These are phyloP conservation scores for Hyles lineata DNA, from an alignment of 2,888 invertebrate species.

Conservation along the genomic window DNA sequence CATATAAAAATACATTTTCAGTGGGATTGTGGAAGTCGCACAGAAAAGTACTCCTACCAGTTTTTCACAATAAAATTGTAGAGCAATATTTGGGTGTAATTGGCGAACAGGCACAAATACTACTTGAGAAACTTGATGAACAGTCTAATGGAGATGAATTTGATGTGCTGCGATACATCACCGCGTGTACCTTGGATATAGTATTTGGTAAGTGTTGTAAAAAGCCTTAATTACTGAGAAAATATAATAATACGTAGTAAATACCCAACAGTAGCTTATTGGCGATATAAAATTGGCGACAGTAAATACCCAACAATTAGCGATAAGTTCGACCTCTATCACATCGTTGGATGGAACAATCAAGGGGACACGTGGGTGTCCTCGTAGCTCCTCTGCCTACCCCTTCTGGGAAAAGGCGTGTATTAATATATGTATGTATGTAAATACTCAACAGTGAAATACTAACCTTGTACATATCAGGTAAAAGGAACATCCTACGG, in stretches of 20 bases:
- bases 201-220: constrained; percentile 82
- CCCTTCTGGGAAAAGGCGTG: no score
- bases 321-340: no score
- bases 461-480: no score
- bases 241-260: background rate
- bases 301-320: no score
- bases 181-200: constrained; percentile 86
- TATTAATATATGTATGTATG: no score
- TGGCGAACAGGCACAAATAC: constrained; percentile 81
- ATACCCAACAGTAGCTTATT: no score
- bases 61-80: constrained; percentile 87
- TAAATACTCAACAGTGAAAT: no score
- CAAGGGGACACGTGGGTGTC: no score
- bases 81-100: constrained; percentile 86
- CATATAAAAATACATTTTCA: constrained; percentile 48
- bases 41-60: constrained; percentile 86
- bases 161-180: constrained; percentile 82
- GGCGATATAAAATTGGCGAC: no score
- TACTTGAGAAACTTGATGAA: constrained; percentile 76
- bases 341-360: no score
- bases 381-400: no score
- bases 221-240: background rate
- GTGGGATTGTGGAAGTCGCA: constrained; percentile 86
- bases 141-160: constrained; percentile 65
- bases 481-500: no score